These are phyloP conservation scores for Phalacrocorax aristotelis DNA, from an alignment of 2,113 vertebrate species.

Conservation along the genomic window DNA sequence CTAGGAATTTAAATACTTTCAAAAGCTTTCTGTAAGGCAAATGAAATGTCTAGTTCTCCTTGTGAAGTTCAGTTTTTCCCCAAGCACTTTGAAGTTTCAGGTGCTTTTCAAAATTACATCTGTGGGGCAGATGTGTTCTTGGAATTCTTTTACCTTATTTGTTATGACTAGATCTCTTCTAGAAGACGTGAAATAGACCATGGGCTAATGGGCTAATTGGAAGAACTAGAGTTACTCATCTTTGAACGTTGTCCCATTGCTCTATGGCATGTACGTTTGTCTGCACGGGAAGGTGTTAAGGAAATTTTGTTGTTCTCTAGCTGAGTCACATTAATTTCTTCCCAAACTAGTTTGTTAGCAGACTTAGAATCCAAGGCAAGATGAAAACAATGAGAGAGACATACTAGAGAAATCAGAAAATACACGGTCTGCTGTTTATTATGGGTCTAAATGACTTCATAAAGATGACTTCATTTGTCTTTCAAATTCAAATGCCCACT, in stretches of 20 bases:
- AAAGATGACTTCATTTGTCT: neutral
- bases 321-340: neutral
- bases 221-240: neutral
- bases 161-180: neutral
- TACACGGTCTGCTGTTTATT: constrained; percentile 46
- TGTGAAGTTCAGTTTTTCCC: neutral
- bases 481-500: constrained; percentile 1
- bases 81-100: neutral
- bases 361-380: neutral
- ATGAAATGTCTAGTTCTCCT: neutral
- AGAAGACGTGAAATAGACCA: neutral
- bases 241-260: neutral
- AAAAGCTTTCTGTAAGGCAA: neutral
- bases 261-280: neutral
- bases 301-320: neutral
- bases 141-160: neutral
- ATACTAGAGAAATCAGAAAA: constrained; percentile 19
- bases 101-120: neutral
- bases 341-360: neutral
- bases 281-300: neutral
- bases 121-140: neutral
- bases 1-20: neutral
- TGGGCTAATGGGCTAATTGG: neutral
- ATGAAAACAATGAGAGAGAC: neutral
- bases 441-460: constrained; percentile 3